Base-by-base conservation (phyloP, 2,113 vertebrate genomes). In the Phaethornis superciliosus region DNA sequence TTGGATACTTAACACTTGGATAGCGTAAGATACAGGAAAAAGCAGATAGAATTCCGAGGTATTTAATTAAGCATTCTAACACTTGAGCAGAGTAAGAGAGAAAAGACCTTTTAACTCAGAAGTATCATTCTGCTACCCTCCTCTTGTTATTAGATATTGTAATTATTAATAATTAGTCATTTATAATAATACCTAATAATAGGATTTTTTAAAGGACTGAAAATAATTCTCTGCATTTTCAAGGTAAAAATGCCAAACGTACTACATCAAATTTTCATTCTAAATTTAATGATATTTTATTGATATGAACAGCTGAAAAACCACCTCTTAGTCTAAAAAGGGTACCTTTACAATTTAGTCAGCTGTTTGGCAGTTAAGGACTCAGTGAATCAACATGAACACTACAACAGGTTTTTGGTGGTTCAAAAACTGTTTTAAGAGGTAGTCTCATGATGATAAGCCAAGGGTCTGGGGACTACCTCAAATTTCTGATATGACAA, bases 261-360 rank as follows among this genome's bases (percentile, higher is more conserved):
- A 74, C 30, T 12, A 47, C 20, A 75, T 32, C 28, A 60, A 52
- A 28, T 33, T 93, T 64, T 59, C 33, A 49, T 65, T 68, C 20
- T 52, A 72, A 27, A 67, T 83, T 88, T 88, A 74, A 59, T 30
- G 19, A 2, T 23, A 91, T 11, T 75, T 94, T 68, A 91, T 49
- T 78, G 56, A n/a, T 81, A 91, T 15, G 84, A 90, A 89, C 40
- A 91, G 64, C 75, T 85, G 92, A 85, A 96, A 92, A 72, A 76
- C 46, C 46, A 74, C 20, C 10, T 40, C 90, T 42, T 49, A 56
- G 32, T 90, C 90, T 78, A 86, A 94, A 89, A 87, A 75, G 60
- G 35, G 33, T 74, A 59, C 47, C 60, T 93, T 92, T 28, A 40
- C 19, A 81, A 71, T 84, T 72, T 71, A 54, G 40, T 44, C 94